Evolutionary conservation across 2,113 vertebrate genomes (phyloP).

Genomic region (Pollachius pollachius): DNA sequence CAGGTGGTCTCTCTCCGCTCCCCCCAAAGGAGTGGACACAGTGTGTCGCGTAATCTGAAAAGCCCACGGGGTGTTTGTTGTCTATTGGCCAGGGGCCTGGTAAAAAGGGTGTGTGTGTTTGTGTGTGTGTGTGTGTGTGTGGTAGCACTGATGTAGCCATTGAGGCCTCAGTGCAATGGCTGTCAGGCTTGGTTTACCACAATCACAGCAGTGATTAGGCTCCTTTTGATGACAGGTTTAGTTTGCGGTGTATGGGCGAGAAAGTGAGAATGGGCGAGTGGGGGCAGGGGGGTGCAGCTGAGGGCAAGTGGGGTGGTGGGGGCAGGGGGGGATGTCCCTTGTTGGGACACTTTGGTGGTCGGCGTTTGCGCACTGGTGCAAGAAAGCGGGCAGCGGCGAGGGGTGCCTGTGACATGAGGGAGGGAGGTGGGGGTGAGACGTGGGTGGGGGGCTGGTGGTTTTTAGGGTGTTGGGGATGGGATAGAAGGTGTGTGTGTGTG

Average conservation of each 20-base stretch:
- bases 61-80: conserved; percentile 70
- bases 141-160: conserved; percentile 75
- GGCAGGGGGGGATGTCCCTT: conserved; percentile 52
- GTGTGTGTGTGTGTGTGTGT: conserved; percentile 42
- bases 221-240: conserved; percentile 85
- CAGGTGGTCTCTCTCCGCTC: conserved; percentile 77
- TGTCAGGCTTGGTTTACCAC: conserved; percentile 85
- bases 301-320: conserved; percentile 35
- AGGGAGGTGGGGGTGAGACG: conserved; percentile 30
- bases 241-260: conserved; percentile 80
- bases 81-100: conserved; percentile 69
- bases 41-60: conserved; percentile 82
- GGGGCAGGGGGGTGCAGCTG: conserved; percentile 15
- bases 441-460: conserved; percentile 14
- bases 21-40: conserved; percentile 80
- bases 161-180: conserved; percentile 79
- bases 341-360: conserved; percentile 59
- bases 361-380: conserved; percentile 64
- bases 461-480: neutral
- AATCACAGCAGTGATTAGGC: conserved; percentile 83
- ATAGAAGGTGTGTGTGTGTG: neutral
- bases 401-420: no score
- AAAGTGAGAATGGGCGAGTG: conserved; percentile 71
- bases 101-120: conserved; percentile 49
- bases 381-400: conserved; percentile 49